Evolutionary conservation across 2,888 invertebrate genomes (phyloP).

Genomic region (Andrena bicolor): DNA sequence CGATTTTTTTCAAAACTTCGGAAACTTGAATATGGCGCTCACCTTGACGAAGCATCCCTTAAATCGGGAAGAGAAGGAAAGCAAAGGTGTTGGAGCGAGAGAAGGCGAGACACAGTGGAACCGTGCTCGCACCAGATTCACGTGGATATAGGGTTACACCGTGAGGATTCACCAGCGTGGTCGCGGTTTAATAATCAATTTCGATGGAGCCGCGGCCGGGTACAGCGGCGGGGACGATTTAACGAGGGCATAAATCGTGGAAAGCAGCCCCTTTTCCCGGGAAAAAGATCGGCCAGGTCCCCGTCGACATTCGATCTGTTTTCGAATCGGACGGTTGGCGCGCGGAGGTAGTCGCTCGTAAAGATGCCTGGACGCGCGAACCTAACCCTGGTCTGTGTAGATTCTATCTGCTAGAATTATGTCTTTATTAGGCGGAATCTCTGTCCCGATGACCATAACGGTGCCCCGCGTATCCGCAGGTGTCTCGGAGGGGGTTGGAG

Average conservation of each 20-base stretch:
- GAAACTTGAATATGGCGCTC: neutral
- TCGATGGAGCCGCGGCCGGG: constrained; percentile 28
- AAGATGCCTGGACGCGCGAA: constrained; percentile 72
- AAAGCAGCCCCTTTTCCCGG: constrained; percentile 60
- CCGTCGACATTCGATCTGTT: constrained; percentile 73
- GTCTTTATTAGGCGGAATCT: constrained; percentile 81
- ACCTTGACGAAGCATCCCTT: neutral
- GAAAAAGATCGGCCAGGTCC: constrained; percentile 53
- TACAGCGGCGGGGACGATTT: constrained; percentile 43
- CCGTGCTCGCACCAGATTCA: constrained; percentile 2
- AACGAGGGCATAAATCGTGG: constrained; percentile 70
- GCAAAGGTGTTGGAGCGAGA: neutral
- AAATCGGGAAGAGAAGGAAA: no score
- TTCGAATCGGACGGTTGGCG: constrained; percentile 66
- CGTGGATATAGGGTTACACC: constrained; percentile 46
- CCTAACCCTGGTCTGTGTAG: constrained; percentile 59
- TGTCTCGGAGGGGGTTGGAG: constrained; percentile 61
- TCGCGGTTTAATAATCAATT: constrained; percentile 54
- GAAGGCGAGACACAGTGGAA: neutral
- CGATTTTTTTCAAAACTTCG: no score
- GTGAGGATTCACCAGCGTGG: constrained; percentile 36
- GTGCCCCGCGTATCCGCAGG: constrained; percentile 73
- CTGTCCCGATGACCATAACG: constrained; percentile 79
- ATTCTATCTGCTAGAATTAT: constrained; percentile 81
- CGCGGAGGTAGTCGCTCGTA: constrained; percentile 69